Conservation (phyloP, 2,888 invertebrate species). For the Dryobota labecula region DNA sequence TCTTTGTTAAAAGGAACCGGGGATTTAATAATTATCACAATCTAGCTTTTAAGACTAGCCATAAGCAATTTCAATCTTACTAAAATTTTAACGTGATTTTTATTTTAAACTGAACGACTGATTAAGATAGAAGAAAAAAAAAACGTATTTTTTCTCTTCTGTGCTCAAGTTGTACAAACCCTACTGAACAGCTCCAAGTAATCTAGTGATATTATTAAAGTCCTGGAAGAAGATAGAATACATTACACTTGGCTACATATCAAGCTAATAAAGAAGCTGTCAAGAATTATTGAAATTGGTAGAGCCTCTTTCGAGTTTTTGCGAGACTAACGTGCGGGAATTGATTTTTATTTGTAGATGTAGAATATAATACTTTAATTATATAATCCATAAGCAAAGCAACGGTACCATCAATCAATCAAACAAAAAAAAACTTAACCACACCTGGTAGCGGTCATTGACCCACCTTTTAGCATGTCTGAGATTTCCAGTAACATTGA, state of each 20-base stretch:
- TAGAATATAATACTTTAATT: neutral
- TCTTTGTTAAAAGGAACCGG: neutral
- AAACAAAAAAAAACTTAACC: neutral
- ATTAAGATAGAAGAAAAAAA: neutral
- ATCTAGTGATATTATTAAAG: neutral
- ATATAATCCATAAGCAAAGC: neutral
- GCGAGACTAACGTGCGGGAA: too few relatives aligned
- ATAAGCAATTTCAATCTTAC: neutral
- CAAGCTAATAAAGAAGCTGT: too few relatives aligned
- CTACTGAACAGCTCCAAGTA: neutral
- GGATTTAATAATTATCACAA: neutral
- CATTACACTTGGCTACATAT: too few relatives aligned
- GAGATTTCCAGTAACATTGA: neutral
- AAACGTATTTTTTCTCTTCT: neutral
- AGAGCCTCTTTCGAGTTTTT: too few relatives aligned
- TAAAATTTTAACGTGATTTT: too few relatives aligned
- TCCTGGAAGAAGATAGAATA: neutral
- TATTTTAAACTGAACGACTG: too few relatives aligned
- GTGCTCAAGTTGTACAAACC: neutral
- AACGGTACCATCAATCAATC: neutral
- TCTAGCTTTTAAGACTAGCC: neutral
- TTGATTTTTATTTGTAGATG: too few relatives aligned
- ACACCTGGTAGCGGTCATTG: neutral
- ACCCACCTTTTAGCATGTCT: constrained; percentile 19
- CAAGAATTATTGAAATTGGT: too few relatives aligned